Conservation (phyloP, 2,888 invertebrate genomes). For the Pyrochroa serraticornis region DNA sequence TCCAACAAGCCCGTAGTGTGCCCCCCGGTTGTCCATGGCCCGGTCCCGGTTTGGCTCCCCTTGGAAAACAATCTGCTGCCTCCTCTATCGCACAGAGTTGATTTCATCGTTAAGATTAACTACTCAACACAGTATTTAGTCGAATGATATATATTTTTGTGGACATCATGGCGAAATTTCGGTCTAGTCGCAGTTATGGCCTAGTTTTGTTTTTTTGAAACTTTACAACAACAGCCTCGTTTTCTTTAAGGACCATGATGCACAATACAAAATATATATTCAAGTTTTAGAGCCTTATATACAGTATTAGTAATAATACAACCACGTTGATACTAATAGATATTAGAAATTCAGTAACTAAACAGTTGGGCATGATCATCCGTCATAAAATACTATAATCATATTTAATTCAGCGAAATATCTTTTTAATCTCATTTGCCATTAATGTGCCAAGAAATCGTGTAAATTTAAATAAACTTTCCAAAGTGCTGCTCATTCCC, state of each 20-base stretch:
- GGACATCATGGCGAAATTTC: constrained; percentile 37
- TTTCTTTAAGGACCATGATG: constrained; percentile 24
- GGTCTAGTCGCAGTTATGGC: constrained; percentile 17
- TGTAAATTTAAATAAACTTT: no score
- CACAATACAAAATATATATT: constrained; percentile 34
- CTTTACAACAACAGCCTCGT: constrained; percentile 2
- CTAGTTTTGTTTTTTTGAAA: constrained; percentile 12
- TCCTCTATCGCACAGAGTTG: constrained; percentile 53
- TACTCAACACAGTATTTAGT: constrained; percentile 37
- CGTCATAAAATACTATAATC: constrained; percentile 43
- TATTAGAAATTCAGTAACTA: constrained; percentile 18
- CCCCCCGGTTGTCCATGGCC: constrained; percentile 79
- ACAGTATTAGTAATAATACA: constrained; percentile 50
- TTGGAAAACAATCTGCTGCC: constrained; percentile 41
- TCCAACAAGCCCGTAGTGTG: constrained; percentile 58
- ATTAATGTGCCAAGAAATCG: constrained; percentile 20
- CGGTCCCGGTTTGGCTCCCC: constrained; percentile 75
- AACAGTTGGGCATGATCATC: constrained; percentile 28
- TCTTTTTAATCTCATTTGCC: constrained; percentile 2
- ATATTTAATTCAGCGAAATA: constrained; percentile 26
- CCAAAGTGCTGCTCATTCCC: no score
- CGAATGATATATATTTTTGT: constrained; percentile 40
- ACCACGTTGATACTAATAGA: constrained; percentile 25
- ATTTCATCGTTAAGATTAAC: constrained; percentile 41
- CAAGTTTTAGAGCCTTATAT: constrained; percentile 50